Evolutionary conservation across 1,140 invertebrate species (phyloP).

Genomic region (Apocrypta bakeri): DNA sequence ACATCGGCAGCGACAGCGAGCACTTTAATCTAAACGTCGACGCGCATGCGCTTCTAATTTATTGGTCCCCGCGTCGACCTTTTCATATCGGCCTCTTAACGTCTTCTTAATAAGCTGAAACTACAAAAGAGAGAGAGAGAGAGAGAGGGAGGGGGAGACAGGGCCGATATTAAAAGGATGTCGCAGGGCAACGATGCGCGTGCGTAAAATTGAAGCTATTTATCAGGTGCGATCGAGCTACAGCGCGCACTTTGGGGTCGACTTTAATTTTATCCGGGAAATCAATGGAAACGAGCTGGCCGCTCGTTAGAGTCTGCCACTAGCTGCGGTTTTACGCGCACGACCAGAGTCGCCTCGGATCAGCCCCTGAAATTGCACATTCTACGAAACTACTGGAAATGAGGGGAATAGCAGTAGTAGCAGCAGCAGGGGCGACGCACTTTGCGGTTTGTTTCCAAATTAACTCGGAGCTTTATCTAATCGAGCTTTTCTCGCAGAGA

Average conservation of each 20-base stretch:
- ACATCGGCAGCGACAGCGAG: not conserved
- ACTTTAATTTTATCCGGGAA: constrained; percentile 46
- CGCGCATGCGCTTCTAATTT: constrained; percentile 19
- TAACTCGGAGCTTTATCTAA: constrained; percentile 43
- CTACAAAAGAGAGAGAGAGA: not conserved
- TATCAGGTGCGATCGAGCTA: constrained; percentile 32
- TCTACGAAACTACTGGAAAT: constrained; percentile 34
- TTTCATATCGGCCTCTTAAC: constrained; percentile 37
- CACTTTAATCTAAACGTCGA: constrained; percentile 43
- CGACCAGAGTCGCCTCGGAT: not conserved
- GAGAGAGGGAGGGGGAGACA: not conserved
- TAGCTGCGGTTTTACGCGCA: constrained; percentile 25
- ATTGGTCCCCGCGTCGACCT: constrained; percentile 23
- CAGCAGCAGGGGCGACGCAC: constrained; percentile 11
- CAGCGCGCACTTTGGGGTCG: constrained; percentile 32
- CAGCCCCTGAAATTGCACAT: constrained; percentile 36
- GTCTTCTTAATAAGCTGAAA: constrained; percentile 32
- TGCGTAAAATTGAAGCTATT: constrained; percentile 36
- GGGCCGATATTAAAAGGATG: constrained; percentile 38
- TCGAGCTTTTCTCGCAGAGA: not conserved
- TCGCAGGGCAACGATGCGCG: not conserved
- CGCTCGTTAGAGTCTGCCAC: constrained; percentile 38
- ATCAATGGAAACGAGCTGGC: constrained; percentile 45
- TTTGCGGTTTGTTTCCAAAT: constrained; percentile 47
- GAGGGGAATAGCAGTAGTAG: constrained; percentile 4